Conservation (phyloP, 2,797 vertebrate genomes). For the Platalea minor region DNA sequence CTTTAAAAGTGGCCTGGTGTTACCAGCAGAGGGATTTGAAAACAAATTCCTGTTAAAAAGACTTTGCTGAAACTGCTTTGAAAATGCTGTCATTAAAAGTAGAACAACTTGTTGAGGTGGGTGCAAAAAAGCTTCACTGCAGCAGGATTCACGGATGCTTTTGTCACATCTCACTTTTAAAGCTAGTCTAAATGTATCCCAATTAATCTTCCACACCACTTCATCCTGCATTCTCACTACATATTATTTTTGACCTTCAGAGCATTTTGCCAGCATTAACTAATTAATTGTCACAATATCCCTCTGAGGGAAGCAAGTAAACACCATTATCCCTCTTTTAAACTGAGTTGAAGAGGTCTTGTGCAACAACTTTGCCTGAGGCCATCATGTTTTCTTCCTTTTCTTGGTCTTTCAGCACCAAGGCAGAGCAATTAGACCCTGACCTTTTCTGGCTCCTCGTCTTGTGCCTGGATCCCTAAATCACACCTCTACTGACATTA, state of each 20-base stretch:
- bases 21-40: not conserved
- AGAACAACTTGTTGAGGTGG: not conserved
- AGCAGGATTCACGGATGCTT: not conserved
- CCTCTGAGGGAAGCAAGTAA: not conserved
- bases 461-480: not conserved
- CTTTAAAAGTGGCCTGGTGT: not conserved
- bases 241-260: conserved; percentile 2
- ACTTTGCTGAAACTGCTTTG: not conserved
- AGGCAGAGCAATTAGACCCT: conserved; percentile 16
- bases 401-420: not conserved
- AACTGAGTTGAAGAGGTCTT: not conserved
- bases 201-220: not conserved
- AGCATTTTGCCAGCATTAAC: not conserved
- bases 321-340: not conserved
- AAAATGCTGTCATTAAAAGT: not conserved
- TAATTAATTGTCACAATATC: not conserved
- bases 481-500: not conserved
- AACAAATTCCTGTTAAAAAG: not conserved
- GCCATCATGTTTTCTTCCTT: not conserved
- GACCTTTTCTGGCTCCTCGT: not conserved
- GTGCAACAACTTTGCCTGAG: not conserved
- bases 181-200: not conserved
- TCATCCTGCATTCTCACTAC: not conserved
- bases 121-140: not conserved
- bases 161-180: not conserved